Evolutionary conservation across 2,888 invertebrate genomes (phyloP), one percentile per base, ranked within the genome.

Genomic region (Euplagia quadripunctaria): DNA sequence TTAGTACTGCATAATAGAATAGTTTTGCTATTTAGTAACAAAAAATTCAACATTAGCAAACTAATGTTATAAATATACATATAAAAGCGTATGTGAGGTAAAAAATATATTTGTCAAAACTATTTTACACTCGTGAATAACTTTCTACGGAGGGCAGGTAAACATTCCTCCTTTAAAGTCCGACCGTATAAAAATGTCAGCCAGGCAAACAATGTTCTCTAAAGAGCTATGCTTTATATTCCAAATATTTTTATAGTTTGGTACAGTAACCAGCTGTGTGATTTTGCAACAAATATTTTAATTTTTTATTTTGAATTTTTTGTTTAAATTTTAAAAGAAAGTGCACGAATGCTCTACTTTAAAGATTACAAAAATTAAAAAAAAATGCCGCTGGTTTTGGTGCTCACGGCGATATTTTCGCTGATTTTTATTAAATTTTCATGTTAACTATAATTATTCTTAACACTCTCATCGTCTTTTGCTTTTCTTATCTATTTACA

Each of bases 111-210:
- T 73, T 16, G 69, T 49, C 7, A 9, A 49, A 73, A 70, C 73
- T 73, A 65, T 73, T 65, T 69, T 43, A 66, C 69, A 65, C 17
- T 16, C 41, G 51, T 6, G 43, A 72, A 68, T 61, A 52, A 51
- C 52, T 61, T 66, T 66, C 63, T 20, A 58, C n/a, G 1, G 55
- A 68, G 55, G 17, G 43, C 51, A 51, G 58, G 69, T 67, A 52
- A 74, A 46, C 70, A 74, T 74, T 74, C 73, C 64, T 31, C 63
- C 66, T 67, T 74, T 70, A 52, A 67, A 70, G 66, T 51, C 61
- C 14, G 64, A 17, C 17, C 43, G 63, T 31, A 67, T 73, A 70
- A 67, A 73, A 73, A 73, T 63, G 49, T 70, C 67, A 74, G 17
- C 51, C 17, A 42, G 64, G 65, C 51, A 61, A 70, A 70, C 70